Conservation (phyloP, 2,888 invertebrate genomes). For the Drosophila koepferae region DNA sequence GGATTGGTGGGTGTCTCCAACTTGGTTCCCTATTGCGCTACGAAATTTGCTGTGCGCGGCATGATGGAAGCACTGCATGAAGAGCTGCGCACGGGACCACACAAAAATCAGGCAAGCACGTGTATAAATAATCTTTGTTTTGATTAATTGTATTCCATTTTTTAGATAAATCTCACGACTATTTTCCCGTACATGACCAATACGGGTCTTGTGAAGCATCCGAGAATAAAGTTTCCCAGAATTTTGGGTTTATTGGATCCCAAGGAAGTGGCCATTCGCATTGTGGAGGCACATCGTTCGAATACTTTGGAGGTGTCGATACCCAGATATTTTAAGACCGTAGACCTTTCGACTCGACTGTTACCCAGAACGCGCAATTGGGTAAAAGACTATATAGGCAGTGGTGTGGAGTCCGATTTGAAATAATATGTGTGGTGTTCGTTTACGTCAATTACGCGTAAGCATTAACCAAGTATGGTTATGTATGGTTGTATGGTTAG, state of each 20-base stretch:
- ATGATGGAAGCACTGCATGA: conserved; percentile 93
- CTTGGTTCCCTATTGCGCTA: conserved; percentile 92
- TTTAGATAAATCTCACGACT: conserved; percentile 90
- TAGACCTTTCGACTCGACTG: conserved; percentile 87
- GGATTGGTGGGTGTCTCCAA: conserved; percentile 90
- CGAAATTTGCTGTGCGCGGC: conserved; percentile 93
- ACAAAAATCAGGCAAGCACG: conserved; percentile 74
- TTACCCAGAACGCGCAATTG: conserved; percentile 87
- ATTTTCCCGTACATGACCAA: conserved; percentile 95
- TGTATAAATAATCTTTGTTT: background rate
- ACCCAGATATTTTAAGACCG: conserved; percentile 87
- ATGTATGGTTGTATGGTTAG: conserved; percentile 36
- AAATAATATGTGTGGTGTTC: conserved; percentile 34
- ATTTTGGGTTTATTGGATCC: conserved; percentile 89
- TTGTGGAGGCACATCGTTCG: conserved; percentile 89
- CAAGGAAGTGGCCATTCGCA: conserved; percentile 88
- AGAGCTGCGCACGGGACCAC: conserved; percentile 88
- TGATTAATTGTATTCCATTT: background rate
- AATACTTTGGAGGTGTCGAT: conserved; percentile 88
- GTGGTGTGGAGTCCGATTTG: conserved; percentile 88
- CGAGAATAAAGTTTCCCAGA: conserved; percentile 90
- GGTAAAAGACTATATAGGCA: conserved; percentile 89
- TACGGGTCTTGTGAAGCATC: conserved; percentile 93
- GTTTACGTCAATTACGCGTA: background rate
- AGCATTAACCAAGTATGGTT: background rate